A percentile compares a stretch with the other conserved stretches of the same genome.
These are phyloP conservation scores for Pseudopipra pipra DNA, from an alignment of 2,113 vertebrate genomes.

Conservation along the genomic window DNA sequence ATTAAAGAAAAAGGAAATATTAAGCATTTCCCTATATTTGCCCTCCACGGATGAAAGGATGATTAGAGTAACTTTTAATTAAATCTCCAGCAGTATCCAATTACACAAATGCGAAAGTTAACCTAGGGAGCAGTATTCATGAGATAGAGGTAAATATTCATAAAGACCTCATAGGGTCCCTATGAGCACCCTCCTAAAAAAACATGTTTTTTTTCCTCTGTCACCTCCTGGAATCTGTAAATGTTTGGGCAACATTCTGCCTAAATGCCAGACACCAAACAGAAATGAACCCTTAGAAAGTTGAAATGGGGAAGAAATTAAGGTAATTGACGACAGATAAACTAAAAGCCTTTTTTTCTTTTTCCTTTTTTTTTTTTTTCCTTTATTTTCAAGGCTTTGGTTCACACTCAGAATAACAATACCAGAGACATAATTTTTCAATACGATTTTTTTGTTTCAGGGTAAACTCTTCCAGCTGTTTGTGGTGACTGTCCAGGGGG, in stretches of 20 bases:
- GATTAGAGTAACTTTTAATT: background rate
- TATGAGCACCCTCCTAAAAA: background rate
- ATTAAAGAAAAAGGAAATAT: background rate
- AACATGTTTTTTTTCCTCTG: background rate
- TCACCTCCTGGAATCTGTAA: background rate
- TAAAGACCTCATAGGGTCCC: background rate
- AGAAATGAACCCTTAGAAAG: background rate
- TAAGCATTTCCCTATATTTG: background rate
- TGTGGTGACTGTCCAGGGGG: background rate
- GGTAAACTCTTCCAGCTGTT: conserved; percentile 22
- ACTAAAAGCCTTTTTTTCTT: background rate
- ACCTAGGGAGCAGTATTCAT: background rate
- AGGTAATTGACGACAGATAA: background rate
- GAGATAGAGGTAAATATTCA: background rate
- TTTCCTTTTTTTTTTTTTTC: no score
- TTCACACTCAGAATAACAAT: background rate
- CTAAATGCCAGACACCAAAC: background rate
- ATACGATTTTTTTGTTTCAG: background rate
- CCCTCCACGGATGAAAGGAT: background rate
- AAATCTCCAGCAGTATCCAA: background rate
- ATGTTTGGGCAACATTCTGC: background rate
- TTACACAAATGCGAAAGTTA: background rate
- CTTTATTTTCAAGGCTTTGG: background rate
- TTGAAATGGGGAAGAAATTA: background rate
- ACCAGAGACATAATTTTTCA: background rate